phyloP scores from a whole-genome alignment of 2,797 vertebrate genomes.

The Poeciliopsis turneri region DNA sequence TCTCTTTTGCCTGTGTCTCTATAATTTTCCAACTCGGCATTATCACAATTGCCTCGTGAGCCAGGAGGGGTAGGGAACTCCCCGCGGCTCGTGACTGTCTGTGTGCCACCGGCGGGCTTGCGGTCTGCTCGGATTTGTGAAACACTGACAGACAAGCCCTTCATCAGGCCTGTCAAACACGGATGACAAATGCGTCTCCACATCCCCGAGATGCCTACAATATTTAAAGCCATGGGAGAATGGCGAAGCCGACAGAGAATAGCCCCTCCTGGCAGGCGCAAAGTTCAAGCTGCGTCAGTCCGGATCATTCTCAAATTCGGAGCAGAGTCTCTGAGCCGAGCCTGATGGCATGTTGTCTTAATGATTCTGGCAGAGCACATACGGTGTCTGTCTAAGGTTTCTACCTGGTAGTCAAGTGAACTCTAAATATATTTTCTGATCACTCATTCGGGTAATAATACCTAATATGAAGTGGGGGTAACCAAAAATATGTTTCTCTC shows the following conservation, averaged over 20 bases:
- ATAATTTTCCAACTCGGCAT: conserved; percentile 79
- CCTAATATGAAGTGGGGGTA: conserved; percentile 36
- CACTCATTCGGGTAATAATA: conserved; percentile 3
- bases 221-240: conserved; percentile 79
- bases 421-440: conserved; percentile 68
- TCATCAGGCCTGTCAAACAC: conserved; percentile 81
- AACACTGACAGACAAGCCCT: conserved; percentile 79
- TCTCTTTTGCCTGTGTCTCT: conserved; percentile 70
- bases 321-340: conserved; percentile 65
- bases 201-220: conserved; percentile 77
- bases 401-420: conserved; percentile 54
- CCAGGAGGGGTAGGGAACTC: conserved; percentile 68
- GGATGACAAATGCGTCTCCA: conserved; percentile 80
- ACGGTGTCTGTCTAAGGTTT: conserved; percentile 74
- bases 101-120: conserved; percentile 71
- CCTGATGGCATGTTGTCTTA: conserved; percentile 74
- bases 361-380: conserved; percentile 77
- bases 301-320: conserved; percentile 75
- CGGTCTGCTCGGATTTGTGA: conserved; percentile 77
- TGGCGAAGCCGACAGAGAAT: conserved; percentile 64
- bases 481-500: neutral
- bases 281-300: conserved; percentile 73
- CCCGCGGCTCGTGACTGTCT: conserved; percentile 65
- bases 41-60: conserved; percentile 78
- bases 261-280: conserved; percentile 68